Percentiles rank a stretch among this genome's conserved stretches.
These are phyloP conservation scores for Poecilia gillii DNA, from an alignment of 2,797 vertebrate species.

Conservation along the genomic window DNA sequence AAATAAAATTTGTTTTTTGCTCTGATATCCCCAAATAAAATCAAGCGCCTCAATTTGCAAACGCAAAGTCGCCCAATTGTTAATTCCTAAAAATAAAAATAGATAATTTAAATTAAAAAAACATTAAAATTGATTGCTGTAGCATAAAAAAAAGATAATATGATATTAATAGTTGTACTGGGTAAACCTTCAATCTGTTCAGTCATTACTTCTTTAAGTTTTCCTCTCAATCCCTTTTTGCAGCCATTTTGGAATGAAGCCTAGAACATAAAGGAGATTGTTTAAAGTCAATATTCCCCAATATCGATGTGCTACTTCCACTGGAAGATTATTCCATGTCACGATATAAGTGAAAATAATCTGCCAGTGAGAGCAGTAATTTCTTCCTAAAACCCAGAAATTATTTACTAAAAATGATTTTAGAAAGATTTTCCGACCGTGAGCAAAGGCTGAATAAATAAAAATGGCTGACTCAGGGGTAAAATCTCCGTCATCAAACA, in stretches of 20 bases:
- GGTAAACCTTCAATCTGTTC: not conserved
- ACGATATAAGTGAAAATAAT: no score
- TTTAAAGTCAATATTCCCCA: no score
- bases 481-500: not conserved
- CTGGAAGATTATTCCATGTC: no score
- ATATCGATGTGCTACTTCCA: no score
- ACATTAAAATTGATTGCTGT: not conserved
- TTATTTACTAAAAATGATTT: not conserved
- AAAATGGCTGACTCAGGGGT: not conserved
- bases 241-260: not conserved
- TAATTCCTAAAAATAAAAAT: not conserved
- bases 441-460: not conserved
- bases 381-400: not conserved
- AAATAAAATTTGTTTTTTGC: not conserved
- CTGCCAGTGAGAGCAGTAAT: no score
- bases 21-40: not conserved
- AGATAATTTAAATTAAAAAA: not conserved
- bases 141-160: not conserved
- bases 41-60: not conserved
- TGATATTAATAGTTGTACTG: not conserved
- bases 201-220: not conserved
- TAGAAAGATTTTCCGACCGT: not conserved
- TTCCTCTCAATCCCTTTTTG: not conserved
- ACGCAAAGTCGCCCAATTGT: not conserved
- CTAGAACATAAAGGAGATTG: not conserved